phyloP scores from a whole-genome alignment of 2,797 vertebrate genomes.

The Oreortyx pictus region DNA sequence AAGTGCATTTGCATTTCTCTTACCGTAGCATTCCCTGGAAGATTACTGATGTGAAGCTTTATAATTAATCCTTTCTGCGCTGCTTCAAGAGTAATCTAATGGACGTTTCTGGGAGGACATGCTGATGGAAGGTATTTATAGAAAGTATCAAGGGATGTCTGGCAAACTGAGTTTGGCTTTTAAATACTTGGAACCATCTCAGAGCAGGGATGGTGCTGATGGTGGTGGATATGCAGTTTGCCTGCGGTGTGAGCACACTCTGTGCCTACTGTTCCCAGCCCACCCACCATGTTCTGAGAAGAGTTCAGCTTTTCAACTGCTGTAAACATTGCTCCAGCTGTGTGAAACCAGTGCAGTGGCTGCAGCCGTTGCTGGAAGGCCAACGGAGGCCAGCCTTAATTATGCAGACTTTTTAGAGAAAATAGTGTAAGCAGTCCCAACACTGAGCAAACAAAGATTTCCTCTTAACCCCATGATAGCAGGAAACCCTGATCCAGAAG shows the following conservation, averaged over 20 bases:
- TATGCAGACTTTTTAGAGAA: constrained; percentile 14
- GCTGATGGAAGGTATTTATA: constrained; percentile 1
- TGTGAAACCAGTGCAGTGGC: neutral
- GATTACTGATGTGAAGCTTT: constrained; percentile 34
- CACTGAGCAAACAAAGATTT: neutral
- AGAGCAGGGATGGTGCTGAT: fast-evolving
- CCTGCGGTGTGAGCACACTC: neutral
- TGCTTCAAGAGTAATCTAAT: constrained; percentile 53
- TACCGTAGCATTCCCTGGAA: neutral
- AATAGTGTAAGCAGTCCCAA: constrained; percentile 9
- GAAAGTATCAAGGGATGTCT: neutral
- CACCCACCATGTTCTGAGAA: constrained; percentile 50
- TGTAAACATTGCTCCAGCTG: constrained; percentile 49
- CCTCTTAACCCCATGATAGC: neutral
- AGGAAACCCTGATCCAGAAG: neutral
- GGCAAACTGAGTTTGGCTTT: neutral
- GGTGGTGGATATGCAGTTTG: neutral
- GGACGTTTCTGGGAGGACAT: constrained; percentile 27
- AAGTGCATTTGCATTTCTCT: constrained; percentile 23
- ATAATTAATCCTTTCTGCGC: constrained; percentile 31
- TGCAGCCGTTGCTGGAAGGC: constrained; percentile 33
- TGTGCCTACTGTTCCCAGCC: constrained; percentile 47
- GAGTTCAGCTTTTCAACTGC: neutral
- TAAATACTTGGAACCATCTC: neutral
- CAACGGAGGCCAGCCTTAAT: constrained; percentile 28